A percentile compares a stretch with the other conserved stretches of the same genome.
Conservation (phyloP, 2,113 vertebrate species). For the Saccopteryx leptura region DNA sequence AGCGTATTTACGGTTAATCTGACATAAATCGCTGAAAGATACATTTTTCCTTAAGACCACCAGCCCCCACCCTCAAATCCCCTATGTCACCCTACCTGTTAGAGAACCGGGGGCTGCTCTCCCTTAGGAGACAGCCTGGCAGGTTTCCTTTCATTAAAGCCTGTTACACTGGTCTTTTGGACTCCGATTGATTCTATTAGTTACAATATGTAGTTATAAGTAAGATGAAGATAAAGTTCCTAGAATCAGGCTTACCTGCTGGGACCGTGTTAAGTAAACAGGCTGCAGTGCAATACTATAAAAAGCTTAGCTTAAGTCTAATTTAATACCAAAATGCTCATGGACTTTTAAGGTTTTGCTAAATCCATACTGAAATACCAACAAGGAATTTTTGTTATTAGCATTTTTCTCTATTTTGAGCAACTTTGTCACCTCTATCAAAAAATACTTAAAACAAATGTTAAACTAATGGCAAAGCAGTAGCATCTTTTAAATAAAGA, state of each 20-base stretch:
- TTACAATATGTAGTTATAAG: slow-evolving; percentile 27
- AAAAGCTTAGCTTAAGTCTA: slow-evolving; percentile 24
- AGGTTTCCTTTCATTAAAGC: too few species aligned
- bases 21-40: too few species aligned
- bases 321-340: slow-evolving; percentile 20
- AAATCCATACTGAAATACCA: not conserved
- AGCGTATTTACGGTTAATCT: too few species aligned
- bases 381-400: not conserved
- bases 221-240: slow-evolving; percentile 21
- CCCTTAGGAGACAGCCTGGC: too few species aligned
- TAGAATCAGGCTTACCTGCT: not conserved
- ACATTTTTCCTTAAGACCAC: too few species aligned
- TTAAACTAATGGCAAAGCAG: slow-evolving; percentile 6
- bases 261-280: not conserved
- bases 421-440: slow-evolving; percentile 23
- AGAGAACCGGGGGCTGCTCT: too few species aligned
- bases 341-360: slow-evolving; percentile 1
- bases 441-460: not conserved
- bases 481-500: not conserved
- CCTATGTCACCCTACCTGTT: too few species aligned
- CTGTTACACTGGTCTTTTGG: too few species aligned
- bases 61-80: too few species aligned
- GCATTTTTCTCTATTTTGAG: slow-evolving; percentile 24
- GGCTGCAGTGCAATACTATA: not conserved
- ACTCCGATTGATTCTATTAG: too few species aligned